Conservation (phyloP, 2,113 vertebrate genomes). For the Acrocephalus arundinaceus region DNA sequence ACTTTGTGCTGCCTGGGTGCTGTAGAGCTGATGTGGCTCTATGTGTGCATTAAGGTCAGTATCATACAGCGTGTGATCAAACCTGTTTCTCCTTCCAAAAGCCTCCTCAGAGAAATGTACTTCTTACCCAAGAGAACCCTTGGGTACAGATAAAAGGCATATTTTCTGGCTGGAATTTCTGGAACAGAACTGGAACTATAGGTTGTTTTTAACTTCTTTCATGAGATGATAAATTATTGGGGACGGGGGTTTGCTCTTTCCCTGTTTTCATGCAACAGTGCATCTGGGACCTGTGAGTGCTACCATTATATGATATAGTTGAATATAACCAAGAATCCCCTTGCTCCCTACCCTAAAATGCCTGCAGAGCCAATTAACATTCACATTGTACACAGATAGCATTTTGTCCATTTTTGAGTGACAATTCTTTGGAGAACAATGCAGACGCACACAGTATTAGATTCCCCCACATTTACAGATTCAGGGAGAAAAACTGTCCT, state of each 20-base stretch:
- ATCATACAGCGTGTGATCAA: not conserved
- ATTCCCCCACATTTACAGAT: not conserved
- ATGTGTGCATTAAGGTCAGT: fast-evolving
- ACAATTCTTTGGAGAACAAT: not conserved
- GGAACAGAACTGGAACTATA: not conserved
- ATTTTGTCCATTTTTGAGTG: not conserved
- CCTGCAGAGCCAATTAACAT: not conserved
- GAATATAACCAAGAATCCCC: not conserved
- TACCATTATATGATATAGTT: not conserved
- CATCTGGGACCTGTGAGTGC: not conserved
- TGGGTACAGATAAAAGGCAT: not conserved
- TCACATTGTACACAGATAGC: not conserved
- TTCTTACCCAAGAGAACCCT: not conserved
- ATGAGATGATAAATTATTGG: not conserved
- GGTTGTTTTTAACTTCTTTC: not conserved
- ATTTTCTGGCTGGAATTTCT: not conserved
- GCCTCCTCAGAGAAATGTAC: not conserved
- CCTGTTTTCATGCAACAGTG: not conserved
- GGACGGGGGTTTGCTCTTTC: not conserved
- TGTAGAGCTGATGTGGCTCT: not conserved
- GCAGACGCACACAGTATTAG: not conserved
- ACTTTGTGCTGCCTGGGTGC: not conserved
- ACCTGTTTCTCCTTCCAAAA: not conserved
- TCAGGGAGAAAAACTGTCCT: not conserved
- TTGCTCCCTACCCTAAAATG: not conserved